phyloP scores from a whole-genome alignment of 2,797 vertebrate species.

The Tinamus major region DNA sequence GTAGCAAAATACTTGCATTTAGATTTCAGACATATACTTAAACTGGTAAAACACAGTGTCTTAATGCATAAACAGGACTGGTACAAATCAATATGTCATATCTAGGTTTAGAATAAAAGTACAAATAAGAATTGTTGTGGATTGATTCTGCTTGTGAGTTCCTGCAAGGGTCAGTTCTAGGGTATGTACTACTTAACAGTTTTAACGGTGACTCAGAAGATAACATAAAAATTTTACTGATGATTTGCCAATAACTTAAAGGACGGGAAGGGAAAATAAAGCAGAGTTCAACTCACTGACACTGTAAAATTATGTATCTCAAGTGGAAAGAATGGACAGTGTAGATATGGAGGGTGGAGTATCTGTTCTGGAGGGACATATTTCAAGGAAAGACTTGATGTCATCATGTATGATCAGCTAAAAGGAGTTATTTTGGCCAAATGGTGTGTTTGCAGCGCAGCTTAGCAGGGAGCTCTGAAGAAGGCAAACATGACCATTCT shows the following conservation, averaged over 20 bases:
- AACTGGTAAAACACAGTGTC: neutral
- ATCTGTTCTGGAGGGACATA: neutral
- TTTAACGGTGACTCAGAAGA: neutral
- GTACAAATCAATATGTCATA: neutral
- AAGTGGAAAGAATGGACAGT: neutral
- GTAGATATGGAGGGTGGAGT: neutral
- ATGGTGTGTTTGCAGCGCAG: neutral
- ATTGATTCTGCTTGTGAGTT: neutral
- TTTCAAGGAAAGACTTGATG: neutral
- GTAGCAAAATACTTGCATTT: neutral
- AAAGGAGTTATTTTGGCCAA: neutral
- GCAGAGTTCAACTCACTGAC: neutral
- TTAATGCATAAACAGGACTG: neutral
- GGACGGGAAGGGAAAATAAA: neutral
- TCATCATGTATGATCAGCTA: fast-evolving
- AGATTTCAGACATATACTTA: fast-evolving
- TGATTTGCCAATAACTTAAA: neutral
- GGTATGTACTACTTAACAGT: neutral
- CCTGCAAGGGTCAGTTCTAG: neutral
- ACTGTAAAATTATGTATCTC: neutral
- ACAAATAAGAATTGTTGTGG: neutral
- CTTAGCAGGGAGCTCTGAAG: neutral
- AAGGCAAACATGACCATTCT: neutral
- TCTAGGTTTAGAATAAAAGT: neutral
- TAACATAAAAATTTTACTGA: neutral